phyloP scores from a whole-genome alignment of 2,797 vertebrate genomes.

The Oophaga sylvatica region DNA sequence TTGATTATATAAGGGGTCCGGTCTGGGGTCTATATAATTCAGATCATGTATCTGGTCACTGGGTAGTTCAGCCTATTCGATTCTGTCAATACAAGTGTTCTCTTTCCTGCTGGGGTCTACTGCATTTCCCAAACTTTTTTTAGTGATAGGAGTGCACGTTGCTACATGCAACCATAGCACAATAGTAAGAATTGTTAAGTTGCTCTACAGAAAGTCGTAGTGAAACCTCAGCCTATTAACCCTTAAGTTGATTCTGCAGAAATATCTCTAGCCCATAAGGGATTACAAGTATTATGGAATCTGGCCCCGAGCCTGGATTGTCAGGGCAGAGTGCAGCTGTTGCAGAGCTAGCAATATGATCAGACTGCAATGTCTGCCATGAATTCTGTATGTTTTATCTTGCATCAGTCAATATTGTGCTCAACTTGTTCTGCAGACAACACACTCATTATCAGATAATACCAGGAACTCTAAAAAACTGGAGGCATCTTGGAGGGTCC shows the following conservation, averaged over 20 bases:
- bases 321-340: constrained; percentile 19
- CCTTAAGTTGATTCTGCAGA: neutral
- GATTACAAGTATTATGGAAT: constrained; percentile 7
- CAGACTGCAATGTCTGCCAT: constrained; percentile 17
- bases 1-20: too few species aligned
- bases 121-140: too few species aligned
- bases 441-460: neutral
- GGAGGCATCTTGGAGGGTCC: neutral
- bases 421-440: neutral
- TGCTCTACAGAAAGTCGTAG: too few species aligned
- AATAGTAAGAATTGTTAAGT: too few species aligned
- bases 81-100: too few species aligned
- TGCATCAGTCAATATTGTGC: neutral
- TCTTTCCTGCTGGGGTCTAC: too few species aligned
- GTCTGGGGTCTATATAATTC: too few species aligned
- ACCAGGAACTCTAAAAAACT: neutral
- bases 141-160: too few species aligned
- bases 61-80: too few species aligned
- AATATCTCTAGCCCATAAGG: neutral
- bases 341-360: constrained; percentile 19
- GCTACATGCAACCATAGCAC: too few species aligned
- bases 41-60: too few species aligned
- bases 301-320: neutral
- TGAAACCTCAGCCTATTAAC: neutral
- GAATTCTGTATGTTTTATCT: neutral